Evolutionary conservation across 2,888 invertebrate genomes (phyloP).

Genomic region (Nomada goodeniana): DNA sequence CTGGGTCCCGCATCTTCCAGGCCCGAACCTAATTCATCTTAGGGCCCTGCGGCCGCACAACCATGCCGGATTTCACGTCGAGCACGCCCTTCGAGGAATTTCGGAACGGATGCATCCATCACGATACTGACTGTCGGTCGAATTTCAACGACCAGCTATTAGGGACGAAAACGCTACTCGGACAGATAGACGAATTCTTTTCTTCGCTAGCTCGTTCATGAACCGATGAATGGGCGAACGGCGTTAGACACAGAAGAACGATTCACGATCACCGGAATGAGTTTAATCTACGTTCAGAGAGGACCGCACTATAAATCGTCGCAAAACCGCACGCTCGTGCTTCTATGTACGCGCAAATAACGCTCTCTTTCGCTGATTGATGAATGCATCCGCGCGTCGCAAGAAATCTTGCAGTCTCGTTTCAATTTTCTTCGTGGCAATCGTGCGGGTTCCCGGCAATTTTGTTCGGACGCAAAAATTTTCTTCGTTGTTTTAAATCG

Average conservation of each 20-base stretch:
- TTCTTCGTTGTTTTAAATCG: too few relatives aligned
- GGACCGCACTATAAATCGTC: slow-evolving; percentile 28
- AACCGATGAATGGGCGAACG: slow-evolving; percentile 1
- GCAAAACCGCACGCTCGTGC: slow-evolving; percentile 5
- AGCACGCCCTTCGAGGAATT: slow-evolving; percentile 48
- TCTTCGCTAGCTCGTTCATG: neutral
- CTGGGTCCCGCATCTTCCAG: slow-evolving; percentile 62
- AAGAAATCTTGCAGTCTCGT: slow-evolving; percentile 48
- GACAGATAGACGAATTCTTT: neutral
- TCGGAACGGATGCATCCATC: slow-evolving; percentile 46
- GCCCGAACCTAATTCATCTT: slow-evolving; percentile 70
- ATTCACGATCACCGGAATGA: slow-evolving; percentile 31
- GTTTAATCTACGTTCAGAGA: slow-evolving; percentile 30
- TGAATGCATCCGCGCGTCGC: slow-evolving; percentile 12
- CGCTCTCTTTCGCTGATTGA: slow-evolving; percentile 44
- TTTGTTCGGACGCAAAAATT: too few relatives aligned
- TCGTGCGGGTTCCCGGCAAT: neutral
- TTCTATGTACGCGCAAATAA: slow-evolving; percentile 10
- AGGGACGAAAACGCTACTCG: neutral
- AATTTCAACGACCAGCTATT: neutral
- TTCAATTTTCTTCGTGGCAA: slow-evolving; percentile 17
- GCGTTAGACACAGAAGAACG: slow-evolving; percentile 18
- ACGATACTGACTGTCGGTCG: neutral
- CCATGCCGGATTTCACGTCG: slow-evolving; percentile 43
- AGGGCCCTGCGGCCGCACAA: slow-evolving; percentile 60